These are phyloP conservation scores for Acronicta leporina DNA, from an alignment of 2,888 invertebrate genomes.

Conservation along the genomic window DNA sequence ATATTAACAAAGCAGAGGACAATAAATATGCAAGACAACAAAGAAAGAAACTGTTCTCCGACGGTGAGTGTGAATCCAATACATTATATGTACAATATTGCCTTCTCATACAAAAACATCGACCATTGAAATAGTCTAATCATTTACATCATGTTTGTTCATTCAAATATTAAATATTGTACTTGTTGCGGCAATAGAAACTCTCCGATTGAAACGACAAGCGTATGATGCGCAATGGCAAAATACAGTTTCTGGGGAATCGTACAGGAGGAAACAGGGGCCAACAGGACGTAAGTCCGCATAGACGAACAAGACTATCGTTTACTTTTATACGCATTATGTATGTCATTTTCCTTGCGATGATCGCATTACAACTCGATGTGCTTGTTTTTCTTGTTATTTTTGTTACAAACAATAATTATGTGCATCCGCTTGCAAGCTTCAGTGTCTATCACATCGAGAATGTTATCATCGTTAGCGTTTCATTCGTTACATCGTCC, in stretches of 20 bases:
- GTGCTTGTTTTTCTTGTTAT: slow-evolving; percentile 80
- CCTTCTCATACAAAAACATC: slow-evolving; percentile 38
- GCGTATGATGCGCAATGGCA: slow-evolving; percentile 79
- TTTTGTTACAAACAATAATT: slow-evolving; percentile 62
- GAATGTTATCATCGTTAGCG: slow-evolving; percentile 85
- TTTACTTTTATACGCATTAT: slow-evolving; percentile 53
- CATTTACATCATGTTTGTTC: slow-evolving; percentile 38
- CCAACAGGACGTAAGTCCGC: slow-evolving; percentile 90
- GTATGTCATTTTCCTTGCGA: slow-evolving; percentile 74
- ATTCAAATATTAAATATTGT: slow-evolving; percentile 56
- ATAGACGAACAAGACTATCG: slow-evolving; percentile 61
- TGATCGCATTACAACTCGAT: slow-evolving; percentile 84
- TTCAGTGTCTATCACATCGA: slow-evolving; percentile 83
- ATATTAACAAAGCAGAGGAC: slow-evolving; percentile 90
- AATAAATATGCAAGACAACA: slow-evolving; percentile 88
- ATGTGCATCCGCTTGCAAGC: slow-evolving; percentile 85
- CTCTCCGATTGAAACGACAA: slow-evolving; percentile 83
- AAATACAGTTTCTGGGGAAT: slow-evolving; percentile 78
- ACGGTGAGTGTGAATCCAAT: slow-evolving; percentile 90
- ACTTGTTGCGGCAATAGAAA: slow-evolving; percentile 76
- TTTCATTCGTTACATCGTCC: slow-evolving; percentile 64
- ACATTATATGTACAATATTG: slow-evolving; percentile 44
- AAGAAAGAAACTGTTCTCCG: slow-evolving; percentile 90
- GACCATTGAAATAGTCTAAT: slow-evolving; percentile 38
- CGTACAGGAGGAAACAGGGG: slow-evolving; percentile 91